Conservation (phyloP, 2,888 invertebrate species). For the Acronicta aceris region DNA sequence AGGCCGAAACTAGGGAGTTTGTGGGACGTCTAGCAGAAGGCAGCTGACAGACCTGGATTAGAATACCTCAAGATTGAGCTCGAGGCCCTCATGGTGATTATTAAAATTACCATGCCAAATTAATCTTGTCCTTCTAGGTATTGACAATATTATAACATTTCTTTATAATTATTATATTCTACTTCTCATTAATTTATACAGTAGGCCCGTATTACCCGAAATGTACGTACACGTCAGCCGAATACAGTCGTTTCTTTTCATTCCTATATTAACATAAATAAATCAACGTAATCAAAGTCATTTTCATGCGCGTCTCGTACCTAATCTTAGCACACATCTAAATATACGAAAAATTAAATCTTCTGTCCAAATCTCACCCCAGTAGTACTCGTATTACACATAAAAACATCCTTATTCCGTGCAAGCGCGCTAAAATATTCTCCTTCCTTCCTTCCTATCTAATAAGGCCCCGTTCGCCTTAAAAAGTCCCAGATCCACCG, state of each 20-base stretch:
- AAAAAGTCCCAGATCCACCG: constrained; percentile 58
- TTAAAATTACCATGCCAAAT: too few species aligned
- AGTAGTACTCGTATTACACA: constrained; percentile 35
- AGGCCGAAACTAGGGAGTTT: too few species aligned
- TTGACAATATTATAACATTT: too few species aligned
- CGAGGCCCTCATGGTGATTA: too few species aligned
- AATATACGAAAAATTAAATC: constrained; percentile 54
- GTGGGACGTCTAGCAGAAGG: too few species aligned
- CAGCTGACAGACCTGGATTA: too few species aligned
- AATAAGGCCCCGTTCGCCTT: constrained; percentile 61
- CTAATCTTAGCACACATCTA: constrained; percentile 41
- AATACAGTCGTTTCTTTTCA: not conserved
- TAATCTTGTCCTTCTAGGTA: too few species aligned
- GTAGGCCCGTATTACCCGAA: too few species aligned
- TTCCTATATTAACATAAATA: constrained; percentile 22
- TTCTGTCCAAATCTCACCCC: constrained; percentile 47
- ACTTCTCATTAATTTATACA: too few species aligned
- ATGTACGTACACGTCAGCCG: too few species aligned
- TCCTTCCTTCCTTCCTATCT: constrained; percentile 37
- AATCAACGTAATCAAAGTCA: constrained; percentile 25
- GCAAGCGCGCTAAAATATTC: constrained; percentile 42
- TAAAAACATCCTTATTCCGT: constrained; percentile 45
- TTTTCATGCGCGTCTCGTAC: constrained; percentile 11
- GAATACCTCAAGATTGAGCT: too few species aligned
- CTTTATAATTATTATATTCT: too few species aligned